Evolutionary conservation across 2,888 invertebrate genomes (phyloP).

Genomic region (Pemphredon lugubris): DNA sequence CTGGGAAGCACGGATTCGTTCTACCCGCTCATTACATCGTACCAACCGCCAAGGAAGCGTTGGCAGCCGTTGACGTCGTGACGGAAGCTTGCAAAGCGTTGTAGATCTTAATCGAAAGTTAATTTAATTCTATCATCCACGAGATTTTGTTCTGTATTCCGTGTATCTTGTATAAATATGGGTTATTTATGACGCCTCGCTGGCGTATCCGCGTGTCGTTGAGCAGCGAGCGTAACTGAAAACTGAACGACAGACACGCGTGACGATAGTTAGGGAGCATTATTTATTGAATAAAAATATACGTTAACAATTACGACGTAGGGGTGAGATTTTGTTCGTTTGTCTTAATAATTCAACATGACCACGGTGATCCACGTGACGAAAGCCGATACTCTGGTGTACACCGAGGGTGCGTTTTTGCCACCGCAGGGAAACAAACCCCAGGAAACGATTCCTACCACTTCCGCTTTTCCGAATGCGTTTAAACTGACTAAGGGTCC

Average conservation of each 20-base stretch:
- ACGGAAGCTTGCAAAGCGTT: slow-evolving; percentile 81
- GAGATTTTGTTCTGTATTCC: neutral
- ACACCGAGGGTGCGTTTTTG: slow-evolving; percentile 76
- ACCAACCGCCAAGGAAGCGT: slow-evolving; percentile 88
- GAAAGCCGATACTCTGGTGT: slow-evolving; percentile 76
- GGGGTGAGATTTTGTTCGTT: no score
- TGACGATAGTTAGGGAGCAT: slow-evolving; percentile 5
- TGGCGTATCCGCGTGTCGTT: no score
- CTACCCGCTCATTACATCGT: slow-evolving; percentile 90
- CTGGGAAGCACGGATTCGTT: slow-evolving; percentile 92
- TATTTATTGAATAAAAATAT: slow-evolving; percentile 55
- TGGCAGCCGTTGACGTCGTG: slow-evolving; percentile 87
- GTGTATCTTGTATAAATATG: slow-evolving; percentile 28
- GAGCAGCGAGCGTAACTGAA: neutral
- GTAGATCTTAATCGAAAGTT: slow-evolving; percentile 19
- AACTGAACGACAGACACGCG: no score
- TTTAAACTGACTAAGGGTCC: slow-evolving; percentile 75
- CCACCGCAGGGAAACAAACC: slow-evolving; percentile 78
- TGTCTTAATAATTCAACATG: slow-evolving; percentile 52
- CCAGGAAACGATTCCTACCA: slow-evolving; percentile 80
- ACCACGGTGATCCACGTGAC: slow-evolving; percentile 73
- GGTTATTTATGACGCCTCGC: no score
- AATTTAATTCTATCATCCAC: neutral
- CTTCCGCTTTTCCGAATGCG: slow-evolving; percentile 67
- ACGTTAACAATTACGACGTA: slow-evolving; percentile 9